These are phyloP conservation scores for Tetranychus piercei DNA, from an alignment of 2,888 invertebrate species.

Conservation along the genomic window DNA sequence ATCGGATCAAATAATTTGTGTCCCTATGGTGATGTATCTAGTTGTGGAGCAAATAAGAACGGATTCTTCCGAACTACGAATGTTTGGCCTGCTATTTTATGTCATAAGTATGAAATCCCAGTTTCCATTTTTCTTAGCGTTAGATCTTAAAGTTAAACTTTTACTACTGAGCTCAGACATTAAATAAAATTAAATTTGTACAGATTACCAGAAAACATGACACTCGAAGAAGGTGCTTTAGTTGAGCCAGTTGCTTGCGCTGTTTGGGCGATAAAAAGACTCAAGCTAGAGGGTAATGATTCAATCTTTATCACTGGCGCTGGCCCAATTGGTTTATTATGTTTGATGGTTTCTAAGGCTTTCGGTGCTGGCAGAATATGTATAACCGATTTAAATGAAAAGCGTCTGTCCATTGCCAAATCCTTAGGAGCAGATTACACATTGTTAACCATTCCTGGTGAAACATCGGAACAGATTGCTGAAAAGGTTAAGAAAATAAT, in stretches of 20 bases:
- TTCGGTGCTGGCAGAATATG: slow-evolving; percentile 30
- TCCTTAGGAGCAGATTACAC: slow-evolving; percentile 32
- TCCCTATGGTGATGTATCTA: slow-evolving; percentile 29
- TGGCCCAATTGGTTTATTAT: slow-evolving; percentile 32
- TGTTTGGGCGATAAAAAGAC: slow-evolving; percentile 75
- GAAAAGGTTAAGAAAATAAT: slow-evolving; percentile 14
- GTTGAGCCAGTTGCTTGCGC: slow-evolving; percentile 83
- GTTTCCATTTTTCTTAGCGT: too few species aligned
- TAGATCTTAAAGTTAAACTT: too few species aligned
- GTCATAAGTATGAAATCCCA: background rate
- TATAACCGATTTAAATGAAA: slow-evolving; percentile 31
- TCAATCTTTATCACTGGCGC: slow-evolving; percentile 34
- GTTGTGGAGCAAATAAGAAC: slow-evolving; percentile 41
- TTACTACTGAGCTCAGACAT: too few species aligned
- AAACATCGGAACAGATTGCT: slow-evolving; percentile 13
- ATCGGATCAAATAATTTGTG: slow-evolving; percentile 78
- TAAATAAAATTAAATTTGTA: background rate
- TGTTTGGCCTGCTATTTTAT: background rate
- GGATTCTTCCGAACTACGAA: slow-evolving; percentile 2
- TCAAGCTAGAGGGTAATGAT: slow-evolving; percentile 43
- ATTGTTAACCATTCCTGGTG: slow-evolving; percentile 30
- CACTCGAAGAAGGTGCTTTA: slow-evolving; percentile 76
- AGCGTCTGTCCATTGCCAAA: slow-evolving; percentile 32
- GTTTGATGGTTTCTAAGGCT: slow-evolving; percentile 28
- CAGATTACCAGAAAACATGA: background rate